Percentiles rank a stretch among this genome's conserved stretches.
Evolutionary conservation across 2,888 invertebrate species (phyloP).

Genomic region (Noctua janthina): DNA sequence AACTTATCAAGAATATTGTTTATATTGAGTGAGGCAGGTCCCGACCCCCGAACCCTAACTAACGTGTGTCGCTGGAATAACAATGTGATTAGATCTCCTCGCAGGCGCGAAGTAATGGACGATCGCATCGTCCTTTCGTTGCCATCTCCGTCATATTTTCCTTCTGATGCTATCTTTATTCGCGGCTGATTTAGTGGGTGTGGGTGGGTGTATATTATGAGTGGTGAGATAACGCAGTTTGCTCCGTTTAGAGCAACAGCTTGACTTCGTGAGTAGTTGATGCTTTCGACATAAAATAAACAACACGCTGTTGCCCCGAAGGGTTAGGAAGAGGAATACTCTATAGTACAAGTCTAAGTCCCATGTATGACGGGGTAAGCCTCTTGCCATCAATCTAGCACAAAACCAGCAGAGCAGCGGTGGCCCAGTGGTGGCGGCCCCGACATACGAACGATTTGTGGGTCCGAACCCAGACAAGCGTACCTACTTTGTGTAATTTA

Average conservation of each 20-base stretch:
- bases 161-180: slow-evolving; percentile 40
- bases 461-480: too few relatives aligned
- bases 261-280: neutral
- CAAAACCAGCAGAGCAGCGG: neutral
- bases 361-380: neutral
- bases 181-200: slow-evolving; percentile 46
- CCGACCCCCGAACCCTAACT: slow-evolving; percentile 27
- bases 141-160: slow-evolving; percentile 33
- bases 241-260: neutral
- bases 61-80: slow-evolving; percentile 59
- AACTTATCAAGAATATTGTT: slow-evolving; percentile 26
- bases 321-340: neutral
- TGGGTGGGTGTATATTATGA: slow-evolving; percentile 48
- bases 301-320: neutral
- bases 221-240: slow-evolving; percentile 24
- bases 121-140: slow-evolving; percentile 21
- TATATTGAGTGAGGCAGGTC: slow-evolving; percentile 34
- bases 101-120: slow-evolving; percentile 49
- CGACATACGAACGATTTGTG: too few relatives aligned
- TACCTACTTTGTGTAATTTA: too few relatives aligned
- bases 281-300: neutral
- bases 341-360: neutral
- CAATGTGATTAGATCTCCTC: slow-evolving; percentile 60
- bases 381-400: neutral
- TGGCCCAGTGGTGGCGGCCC: too few relatives aligned